phyloP scores from a whole-genome alignment of 2,888 invertebrate species.

The Antitype chi region DNA sequence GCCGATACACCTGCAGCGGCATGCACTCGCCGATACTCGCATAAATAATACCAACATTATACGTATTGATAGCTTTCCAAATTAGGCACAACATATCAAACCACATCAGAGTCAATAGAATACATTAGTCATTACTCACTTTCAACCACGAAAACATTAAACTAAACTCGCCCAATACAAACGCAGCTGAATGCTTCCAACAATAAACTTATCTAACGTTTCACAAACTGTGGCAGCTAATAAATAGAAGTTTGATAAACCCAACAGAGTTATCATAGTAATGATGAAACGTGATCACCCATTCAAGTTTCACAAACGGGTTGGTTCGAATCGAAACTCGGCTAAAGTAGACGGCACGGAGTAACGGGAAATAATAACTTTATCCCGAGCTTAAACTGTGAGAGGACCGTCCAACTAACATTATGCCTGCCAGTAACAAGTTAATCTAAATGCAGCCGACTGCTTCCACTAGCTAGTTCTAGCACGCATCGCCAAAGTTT shows the following conservation, averaged over 20 bases:
- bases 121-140: slow-evolving; percentile 8
- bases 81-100: slow-evolving; percentile 16
- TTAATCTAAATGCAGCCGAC: slow-evolving; percentile 90
- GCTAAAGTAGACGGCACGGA: slow-evolving; percentile 86
- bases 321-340: slow-evolving; percentile 87
- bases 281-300: slow-evolving; percentile 87
- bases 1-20: slow-evolving; percentile 80
- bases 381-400: slow-evolving; percentile 86
- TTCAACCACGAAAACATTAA: slow-evolving; percentile 24
- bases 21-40: slow-evolving; percentile 52
- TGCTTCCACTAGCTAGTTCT: slow-evolving; percentile 83
- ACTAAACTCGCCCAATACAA: slow-evolving; percentile 36
- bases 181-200: slow-evolving; percentile 40
- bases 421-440: slow-evolving; percentile 90
- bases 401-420: slow-evolving; percentile 89
- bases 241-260: slow-evolving; percentile 83
- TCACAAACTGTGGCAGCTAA: slow-evolving; percentile 74
- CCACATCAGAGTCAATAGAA: not conserved
- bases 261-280: slow-evolving; percentile 83
- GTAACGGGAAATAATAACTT: slow-evolving; percentile 90
- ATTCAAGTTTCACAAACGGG: slow-evolving; percentile 87
- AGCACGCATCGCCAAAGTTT: slow-evolving; percentile 87
- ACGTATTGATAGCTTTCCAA: not conserved
- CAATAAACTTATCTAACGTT: slow-evolving; percentile 63
- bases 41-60: slow-evolving; percentile 41